Evolutionary conservation across 2,888 invertebrate genomes (phyloP).

Genomic region (Lepidocyrtinus sp.): DNA sequence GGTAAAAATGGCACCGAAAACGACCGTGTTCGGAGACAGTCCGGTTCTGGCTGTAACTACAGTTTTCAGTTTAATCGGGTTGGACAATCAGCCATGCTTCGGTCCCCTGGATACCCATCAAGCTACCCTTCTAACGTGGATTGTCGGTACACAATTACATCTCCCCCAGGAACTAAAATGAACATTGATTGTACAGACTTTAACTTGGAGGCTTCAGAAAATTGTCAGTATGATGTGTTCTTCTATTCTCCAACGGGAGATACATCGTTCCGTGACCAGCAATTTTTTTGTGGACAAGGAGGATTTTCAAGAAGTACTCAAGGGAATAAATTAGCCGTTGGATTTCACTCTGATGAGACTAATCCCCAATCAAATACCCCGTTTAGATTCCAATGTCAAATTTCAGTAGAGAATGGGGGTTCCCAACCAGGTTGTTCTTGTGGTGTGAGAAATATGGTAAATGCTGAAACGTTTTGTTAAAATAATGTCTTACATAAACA

Average conservation of each 20-base stretch:
- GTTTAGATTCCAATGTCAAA: slow-evolving; percentile 36
- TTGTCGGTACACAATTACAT: slow-evolving; percentile 51
- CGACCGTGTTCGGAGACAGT: not conserved
- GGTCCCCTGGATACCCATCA: slow-evolving; percentile 59
- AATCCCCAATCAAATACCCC: slow-evolving; percentile 25
- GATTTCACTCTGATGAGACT: slow-evolving; percentile 50
- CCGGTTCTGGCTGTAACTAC: slow-evolving; percentile 34
- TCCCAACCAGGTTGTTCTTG: slow-evolving; percentile 44
- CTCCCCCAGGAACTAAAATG: slow-evolving; percentile 59
- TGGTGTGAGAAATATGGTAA: slow-evolving; percentile 47
- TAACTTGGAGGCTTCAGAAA: slow-evolving; percentile 53
- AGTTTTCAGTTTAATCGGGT: slow-evolving; percentile 44
- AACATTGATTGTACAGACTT: slow-evolving; percentile 55
- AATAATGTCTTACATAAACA: not conserved
- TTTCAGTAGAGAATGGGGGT: slow-evolving; percentile 20
- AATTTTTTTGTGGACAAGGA: slow-evolving; percentile 53
- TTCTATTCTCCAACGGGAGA: slow-evolving; percentile 61
- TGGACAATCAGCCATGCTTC: slow-evolving; percentile 49
- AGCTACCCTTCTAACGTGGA: slow-evolving; percentile 57
- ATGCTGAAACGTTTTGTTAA: not conserved
- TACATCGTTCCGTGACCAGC: slow-evolving; percentile 40
- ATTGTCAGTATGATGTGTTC: slow-evolving; percentile 61
- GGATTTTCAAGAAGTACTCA: slow-evolving; percentile 32
- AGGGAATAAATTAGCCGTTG: slow-evolving; percentile 52
- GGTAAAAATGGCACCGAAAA: not conserved